phyloP scores from a whole-genome alignment of 2,113 vertebrate genomes.

The Grammomys dolichurus region DNA sequence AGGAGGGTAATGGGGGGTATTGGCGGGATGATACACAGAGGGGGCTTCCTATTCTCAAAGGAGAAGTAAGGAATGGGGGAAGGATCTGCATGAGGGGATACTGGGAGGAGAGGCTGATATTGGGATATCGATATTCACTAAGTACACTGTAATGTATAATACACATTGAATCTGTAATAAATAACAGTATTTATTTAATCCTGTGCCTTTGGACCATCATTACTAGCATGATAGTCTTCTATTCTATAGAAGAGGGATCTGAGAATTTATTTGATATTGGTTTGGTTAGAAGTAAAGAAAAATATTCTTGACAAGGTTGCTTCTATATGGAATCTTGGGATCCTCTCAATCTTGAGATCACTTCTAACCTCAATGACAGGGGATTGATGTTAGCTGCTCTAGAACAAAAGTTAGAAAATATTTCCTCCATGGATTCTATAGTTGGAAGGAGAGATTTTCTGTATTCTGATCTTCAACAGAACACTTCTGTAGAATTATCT shows the following conservation, averaged over 20 bases:
- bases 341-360: neutral
- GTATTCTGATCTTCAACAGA: neutral
- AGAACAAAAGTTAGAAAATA: neutral
- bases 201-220: neutral
- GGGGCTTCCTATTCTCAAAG: too few species aligned
- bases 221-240: neutral
- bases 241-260: neutral
- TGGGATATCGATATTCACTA: too few species aligned
- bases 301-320: neutral
- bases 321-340: neutral
- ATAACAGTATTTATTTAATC: neutral
- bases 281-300: neutral
- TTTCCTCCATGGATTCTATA: neutral
- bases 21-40: too few species aligned
- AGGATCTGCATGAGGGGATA: too few species aligned
- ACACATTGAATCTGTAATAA: too few species aligned
- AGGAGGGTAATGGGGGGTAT: too few species aligned
- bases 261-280: too few species aligned
- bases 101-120: too few species aligned
- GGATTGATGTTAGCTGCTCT: neutral
- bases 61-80: too few species aligned
- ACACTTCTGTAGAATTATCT: neutral
- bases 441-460: neutral
- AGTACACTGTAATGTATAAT: too few species aligned
- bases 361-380: neutral